Conservation (phyloP, 1,140 invertebrate species). For the Ganaspis sp. region DNA sequence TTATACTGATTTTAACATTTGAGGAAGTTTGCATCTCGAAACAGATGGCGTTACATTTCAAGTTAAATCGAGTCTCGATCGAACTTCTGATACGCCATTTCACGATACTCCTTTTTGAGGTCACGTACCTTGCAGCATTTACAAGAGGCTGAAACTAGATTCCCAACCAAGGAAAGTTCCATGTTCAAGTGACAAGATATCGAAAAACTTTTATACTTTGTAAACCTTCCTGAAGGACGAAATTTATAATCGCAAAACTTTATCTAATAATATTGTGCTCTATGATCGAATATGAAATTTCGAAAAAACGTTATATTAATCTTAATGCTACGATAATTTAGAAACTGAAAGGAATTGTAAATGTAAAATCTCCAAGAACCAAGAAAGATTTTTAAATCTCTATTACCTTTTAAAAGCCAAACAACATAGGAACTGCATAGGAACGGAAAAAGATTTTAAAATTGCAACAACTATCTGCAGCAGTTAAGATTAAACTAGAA, state of each 20-base stretch:
- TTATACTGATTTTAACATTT: not conserved
- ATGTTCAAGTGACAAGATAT: conserved; percentile 16
- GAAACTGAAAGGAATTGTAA: no score
- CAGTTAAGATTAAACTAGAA: no score
- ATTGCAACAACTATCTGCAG: no score
- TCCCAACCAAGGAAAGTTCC: conserved; percentile 8
- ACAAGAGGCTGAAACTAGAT: conserved; percentile 24
- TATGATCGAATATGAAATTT: not conserved
- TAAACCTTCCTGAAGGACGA: not conserved
- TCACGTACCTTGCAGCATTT: conserved; percentile 21
- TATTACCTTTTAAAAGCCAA: no score
- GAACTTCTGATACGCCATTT: not conserved
- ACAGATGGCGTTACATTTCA: conserved; percentile 8
- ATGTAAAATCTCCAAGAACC: no score
- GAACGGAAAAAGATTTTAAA: no score
- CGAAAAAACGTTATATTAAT: no score
- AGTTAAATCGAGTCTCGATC: conserved; percentile 28
- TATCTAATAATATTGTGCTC: not conserved
- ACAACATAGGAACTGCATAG: no score
- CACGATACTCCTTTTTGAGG: conserved; percentile 23
- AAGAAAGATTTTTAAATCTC: no score
- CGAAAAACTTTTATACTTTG: conserved; percentile 7
- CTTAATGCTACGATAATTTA: no score
- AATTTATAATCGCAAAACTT: conserved; percentile 3
- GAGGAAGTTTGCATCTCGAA: conserved; percentile 20